A percentile compares a stretch with the other conserved stretches of the same genome.
Conservation (phyloP, 2,797 vertebrate genomes). For the Psittacula derbiana region DNA sequence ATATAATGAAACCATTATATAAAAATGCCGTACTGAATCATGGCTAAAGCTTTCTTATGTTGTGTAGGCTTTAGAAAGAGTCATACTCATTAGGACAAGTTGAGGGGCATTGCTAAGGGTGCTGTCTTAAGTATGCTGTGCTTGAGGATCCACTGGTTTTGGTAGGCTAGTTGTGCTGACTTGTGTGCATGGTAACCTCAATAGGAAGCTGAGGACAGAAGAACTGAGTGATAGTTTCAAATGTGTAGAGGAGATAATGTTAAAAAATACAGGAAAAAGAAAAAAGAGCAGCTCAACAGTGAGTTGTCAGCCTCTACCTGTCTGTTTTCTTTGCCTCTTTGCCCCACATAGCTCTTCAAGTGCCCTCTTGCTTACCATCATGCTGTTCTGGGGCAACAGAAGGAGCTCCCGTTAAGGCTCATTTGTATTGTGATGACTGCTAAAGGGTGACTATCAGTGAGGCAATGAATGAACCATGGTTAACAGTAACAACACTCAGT, state of each 20-base stretch:
- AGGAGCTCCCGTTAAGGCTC: background rate
- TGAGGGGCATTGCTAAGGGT: background rate
- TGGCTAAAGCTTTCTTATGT: background rate
- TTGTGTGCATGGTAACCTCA: fast-evolving
- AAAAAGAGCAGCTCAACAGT: background rate
- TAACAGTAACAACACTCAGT: background rate
- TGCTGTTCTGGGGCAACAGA: background rate
- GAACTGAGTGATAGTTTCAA: background rate
- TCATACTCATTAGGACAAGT: background rate
- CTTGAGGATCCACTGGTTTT: background rate
- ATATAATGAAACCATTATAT: background rate
- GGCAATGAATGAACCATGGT: background rate
- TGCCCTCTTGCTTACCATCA: background rate
- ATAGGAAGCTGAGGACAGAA: background rate
- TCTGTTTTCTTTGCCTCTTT: background rate
- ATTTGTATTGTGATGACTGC: background rate
- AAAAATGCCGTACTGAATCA: background rate
- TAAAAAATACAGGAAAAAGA: background rate
- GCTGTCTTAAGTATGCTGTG: fast-evolving
- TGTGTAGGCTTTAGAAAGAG: background rate
- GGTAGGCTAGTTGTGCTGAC: background rate
- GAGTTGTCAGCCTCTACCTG: background rate
- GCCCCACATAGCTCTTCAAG: background rate
- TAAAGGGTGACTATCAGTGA: background rate
- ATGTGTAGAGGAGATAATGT: background rate